Percentiles rank a stretch among this genome's conserved stretches.
phyloP scores from a whole-genome alignment of 2,113 vertebrate species.

The Vanacampus margaritifer region DNA sequence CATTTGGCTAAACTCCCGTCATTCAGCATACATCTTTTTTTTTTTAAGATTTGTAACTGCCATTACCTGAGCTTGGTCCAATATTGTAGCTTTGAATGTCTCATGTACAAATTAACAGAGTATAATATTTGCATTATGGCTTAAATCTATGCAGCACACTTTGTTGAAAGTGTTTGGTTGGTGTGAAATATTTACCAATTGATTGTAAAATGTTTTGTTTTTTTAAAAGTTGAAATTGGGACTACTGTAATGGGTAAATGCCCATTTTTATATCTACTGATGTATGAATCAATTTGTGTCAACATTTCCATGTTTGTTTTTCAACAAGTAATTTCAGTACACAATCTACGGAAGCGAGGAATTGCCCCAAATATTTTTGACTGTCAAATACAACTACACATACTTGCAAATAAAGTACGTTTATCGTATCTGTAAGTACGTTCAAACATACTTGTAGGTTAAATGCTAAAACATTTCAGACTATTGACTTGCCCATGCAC shows the following conservation, averaged over 20 bases:
- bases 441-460: too few relatives aligned
- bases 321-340: neutral
- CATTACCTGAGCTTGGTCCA: neutral
- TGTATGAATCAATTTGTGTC: constrained; percentile 8
- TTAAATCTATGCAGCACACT: neutral
- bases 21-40: neutral
- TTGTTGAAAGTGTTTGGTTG: neutral
- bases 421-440: too few relatives aligned
- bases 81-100: constrained; percentile 8
- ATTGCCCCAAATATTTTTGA: too few relatives aligned
- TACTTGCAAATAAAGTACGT: too few relatives aligned
- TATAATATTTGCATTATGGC: constrained; percentile 4
- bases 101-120: constrained; percentile 20
- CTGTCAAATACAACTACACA: too few relatives aligned
- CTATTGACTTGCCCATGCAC: too few relatives aligned
- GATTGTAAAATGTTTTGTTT: constrained; percentile 9
- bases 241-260: constrained; percentile 14
- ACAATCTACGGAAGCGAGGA: too few relatives aligned
- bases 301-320: neutral
- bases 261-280: constrained; percentile 20
- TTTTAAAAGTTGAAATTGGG: neutral
- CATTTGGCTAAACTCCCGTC: neutral
- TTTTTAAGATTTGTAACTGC: neutral
- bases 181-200: constrained; percentile 14
- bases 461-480: too few relatives aligned